phyloP scores from a whole-genome alignment of 2,888 invertebrate species.

The Drosophila gaucha region DNA sequence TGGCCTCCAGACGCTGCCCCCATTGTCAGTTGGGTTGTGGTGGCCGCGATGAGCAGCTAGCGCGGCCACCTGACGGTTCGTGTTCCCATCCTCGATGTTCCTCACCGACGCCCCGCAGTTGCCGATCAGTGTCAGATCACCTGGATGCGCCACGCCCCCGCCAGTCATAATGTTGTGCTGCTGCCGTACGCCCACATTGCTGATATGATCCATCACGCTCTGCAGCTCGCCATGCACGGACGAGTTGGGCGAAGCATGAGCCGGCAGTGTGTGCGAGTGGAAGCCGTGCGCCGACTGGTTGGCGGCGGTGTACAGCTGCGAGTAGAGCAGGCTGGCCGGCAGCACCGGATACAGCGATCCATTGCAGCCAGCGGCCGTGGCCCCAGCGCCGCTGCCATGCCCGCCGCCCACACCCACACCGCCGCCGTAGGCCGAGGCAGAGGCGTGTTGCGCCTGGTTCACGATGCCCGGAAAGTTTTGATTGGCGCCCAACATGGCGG shows the following conservation, averaged over 20 bases:
- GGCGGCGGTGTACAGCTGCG: conserved; percentile 92
- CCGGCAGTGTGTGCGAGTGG: conserved; percentile 88
- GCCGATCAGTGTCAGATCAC: conserved; percentile 84
- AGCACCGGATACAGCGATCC: conserved; percentile 91
- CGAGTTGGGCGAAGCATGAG: conserved; percentile 87
- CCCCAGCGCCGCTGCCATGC: conserved; percentile 67
- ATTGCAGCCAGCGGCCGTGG: conserved; percentile 87
- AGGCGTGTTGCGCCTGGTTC: conserved; percentile 86
- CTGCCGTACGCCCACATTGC: conserved; percentile 87
- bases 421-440: conserved; percentile 85
- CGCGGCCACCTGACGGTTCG: conserved; percentile 84
- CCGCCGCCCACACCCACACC: conserved; percentile 80
- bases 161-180: conserved; percentile 86
- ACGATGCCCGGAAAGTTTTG: conserved; percentile 86
- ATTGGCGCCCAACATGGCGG: conserved; percentile 78
- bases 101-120: conserved; percentile 84
- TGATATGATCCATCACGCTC: conserved; percentile 91
- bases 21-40: conserved; percentile 85
- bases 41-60: conserved; percentile 84
- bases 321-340: conserved; percentile 92
- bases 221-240: conserved; percentile 89
- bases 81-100: conserved; percentile 84
- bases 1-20: conserved; percentile 91
- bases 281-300: conserved; percentile 90
- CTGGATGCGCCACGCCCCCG: conserved; percentile 83